Percentiles rank a stretch among this genome's conserved stretches.
Evolutionary conservation across 2,113 vertebrate genomes (phyloP).

Genomic region (Odobenus rosmarus): DNA sequence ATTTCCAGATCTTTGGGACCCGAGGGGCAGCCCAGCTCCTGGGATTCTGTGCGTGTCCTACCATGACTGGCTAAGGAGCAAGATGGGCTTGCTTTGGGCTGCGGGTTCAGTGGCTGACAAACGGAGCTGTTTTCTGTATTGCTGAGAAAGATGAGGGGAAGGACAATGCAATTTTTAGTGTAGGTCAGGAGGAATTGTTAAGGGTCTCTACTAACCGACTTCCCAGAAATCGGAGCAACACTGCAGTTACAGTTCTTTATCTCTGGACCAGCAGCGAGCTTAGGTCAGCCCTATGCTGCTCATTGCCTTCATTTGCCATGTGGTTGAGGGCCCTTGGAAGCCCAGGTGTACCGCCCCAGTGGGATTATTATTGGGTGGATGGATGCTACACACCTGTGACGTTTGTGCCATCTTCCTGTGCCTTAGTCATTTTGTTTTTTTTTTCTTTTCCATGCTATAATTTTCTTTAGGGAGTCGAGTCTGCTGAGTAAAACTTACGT

Average conservation of each 20-base stretch:
- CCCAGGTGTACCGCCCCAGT: no score
- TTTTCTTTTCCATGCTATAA: not conserved
- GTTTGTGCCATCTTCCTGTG: not conserved
- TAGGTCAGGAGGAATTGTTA: not conserved
- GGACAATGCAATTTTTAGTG: not conserved
- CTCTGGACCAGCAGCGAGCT: not conserved
- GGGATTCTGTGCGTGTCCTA: rapidly evolving
- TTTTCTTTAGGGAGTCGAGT: not conserved
- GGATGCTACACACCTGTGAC: not conserved
- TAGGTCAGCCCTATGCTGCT: not conserved
- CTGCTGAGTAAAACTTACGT: not conserved
- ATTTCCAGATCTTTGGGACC: not conserved
- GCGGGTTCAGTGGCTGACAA: not conserved
- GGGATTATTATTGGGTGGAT: not conserved
- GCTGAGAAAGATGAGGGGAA: not conserved
- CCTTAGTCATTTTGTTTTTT: not conserved
- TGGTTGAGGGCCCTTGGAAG: not conserved
- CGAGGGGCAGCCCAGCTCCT: not conserved
- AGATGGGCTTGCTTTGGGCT: not conserved
- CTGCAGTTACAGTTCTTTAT: not conserved
- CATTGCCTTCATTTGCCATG: no score
- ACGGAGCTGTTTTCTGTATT: not conserved
- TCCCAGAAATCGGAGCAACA: not conserved
- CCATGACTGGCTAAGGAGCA: not conserved
- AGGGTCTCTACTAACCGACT: not conserved